Conservation (phyloP, 2,888 invertebrate genomes). For the Hydriomena furcata region DNA sequence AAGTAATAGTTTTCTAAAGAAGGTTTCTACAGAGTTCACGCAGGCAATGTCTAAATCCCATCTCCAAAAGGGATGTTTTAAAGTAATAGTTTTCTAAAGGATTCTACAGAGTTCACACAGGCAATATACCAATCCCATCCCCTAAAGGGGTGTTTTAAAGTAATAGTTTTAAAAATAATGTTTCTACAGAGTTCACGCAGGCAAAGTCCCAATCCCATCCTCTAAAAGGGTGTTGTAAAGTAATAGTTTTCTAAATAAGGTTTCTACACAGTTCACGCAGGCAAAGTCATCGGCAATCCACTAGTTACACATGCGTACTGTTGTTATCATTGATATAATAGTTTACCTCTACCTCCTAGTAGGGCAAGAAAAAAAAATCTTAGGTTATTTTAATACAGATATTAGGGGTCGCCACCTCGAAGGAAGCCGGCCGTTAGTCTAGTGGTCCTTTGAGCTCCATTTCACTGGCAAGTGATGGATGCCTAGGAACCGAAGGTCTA, state of each 20-base stretch:
- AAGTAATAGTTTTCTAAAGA: neutral
- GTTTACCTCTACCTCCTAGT: slow-evolving; percentile 22
- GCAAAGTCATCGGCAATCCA: neutral
- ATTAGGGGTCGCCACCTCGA: too few species aligned
- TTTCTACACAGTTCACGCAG: neutral
- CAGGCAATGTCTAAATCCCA: neutral
- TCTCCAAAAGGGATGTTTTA: too few species aligned
- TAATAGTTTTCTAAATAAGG: neutral
- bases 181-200: neutral
- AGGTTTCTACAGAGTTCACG: too few species aligned
- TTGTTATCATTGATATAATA: neutral
- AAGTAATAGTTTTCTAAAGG: neutral
- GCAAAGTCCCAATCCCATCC: neutral
- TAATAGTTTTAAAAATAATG: neutral
- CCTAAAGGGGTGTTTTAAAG: neutral
- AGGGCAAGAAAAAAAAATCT: slow-evolving; percentile 5
- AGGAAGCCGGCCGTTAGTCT: too few species aligned
- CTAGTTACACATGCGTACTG: slow-evolving; percentile 10
- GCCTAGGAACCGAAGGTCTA: too few species aligned
- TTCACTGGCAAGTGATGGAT: too few species aligned
- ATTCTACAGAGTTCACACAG: neutral
- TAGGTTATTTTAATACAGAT: neutral
- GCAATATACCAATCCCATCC: too few species aligned
- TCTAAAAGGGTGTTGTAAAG: neutral
- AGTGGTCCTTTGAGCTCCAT: too few species aligned